Percentiles rank a stretch among this genome's conserved stretches.
Conservation (phyloP, 2,888 invertebrate genomes). For the Agrochola macilenta region DNA sequence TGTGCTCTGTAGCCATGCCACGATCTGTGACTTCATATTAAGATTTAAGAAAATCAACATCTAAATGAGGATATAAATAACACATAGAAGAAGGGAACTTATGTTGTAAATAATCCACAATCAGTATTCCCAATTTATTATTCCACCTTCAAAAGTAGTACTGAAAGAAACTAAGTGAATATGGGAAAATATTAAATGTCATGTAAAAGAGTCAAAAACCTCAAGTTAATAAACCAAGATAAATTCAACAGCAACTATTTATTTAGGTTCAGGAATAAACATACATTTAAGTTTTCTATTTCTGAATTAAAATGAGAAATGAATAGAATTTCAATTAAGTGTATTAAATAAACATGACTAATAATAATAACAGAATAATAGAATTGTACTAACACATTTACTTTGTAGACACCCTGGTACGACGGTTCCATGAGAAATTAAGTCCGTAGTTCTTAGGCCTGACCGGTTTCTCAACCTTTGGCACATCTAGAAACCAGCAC, state of each 20-base stretch:
- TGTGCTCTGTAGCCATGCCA: no score
- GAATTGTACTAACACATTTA: constrained; percentile 88
- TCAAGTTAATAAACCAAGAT: constrained; percentile 26
- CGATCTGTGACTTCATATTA: no score
- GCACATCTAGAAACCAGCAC: constrained; percentile 96
- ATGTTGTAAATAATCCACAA: not conserved
- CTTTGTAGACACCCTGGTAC: constrained; percentile 98
- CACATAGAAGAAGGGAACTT: not conserved
- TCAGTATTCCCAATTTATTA: not conserved
- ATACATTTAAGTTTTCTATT: constrained; percentile 6
- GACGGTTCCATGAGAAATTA: constrained; percentile 99
- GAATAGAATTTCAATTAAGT: constrained; percentile 11
- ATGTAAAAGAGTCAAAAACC: not conserved
- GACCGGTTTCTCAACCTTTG: constrained; percentile 92
- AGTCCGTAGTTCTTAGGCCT: constrained; percentile 97
- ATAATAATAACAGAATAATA: constrained; percentile 47
- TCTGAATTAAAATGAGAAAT: constrained; percentile 32
- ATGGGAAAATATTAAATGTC: not conserved
- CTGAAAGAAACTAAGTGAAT: not conserved
- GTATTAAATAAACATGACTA: constrained; percentile 39
- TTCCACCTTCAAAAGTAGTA: not conserved
- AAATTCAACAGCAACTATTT: constrained; percentile 42
- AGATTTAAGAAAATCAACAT: not conserved
- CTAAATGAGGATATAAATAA: not conserved
- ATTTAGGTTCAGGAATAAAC: constrained; percentile 28